Percentiles rank a stretch among this genome's conserved stretches.
Evolutionary conservation across 1,140 invertebrate species (phyloP).

Genomic region (honey bee (Apis mellifera)): Amel_HAv3.1 CM009942.2:8025501-8026000

Average conservation of each 20-base stretch:
- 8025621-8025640: conserved; percentile 79
- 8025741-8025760: conserved; percentile 50
- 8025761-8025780: conserved; percentile 58
- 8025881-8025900: conserved; percentile 2
- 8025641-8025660: conserved; percentile 78
- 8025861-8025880: conserved; percentile 19
- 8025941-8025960: neutral
- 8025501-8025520: conserved; percentile 74
- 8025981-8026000: neutral
- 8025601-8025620: conserved; percentile 79
- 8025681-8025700: conserved; percentile 65
- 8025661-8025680: conserved; percentile 74
- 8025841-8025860: conserved; percentile 9
- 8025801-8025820: neutral
- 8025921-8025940: neutral
- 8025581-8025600: conserved; percentile 72
- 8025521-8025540: conserved; percentile 72
- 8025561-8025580: conserved; percentile 69
- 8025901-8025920: neutral
- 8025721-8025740: conserved; percentile 59
- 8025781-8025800: conserved; percentile 28
- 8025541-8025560: conserved; percentile 60
- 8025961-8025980: conserved; percentile 28
- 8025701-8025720: conserved; percentile 49
- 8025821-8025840: neutral